These are phyloP conservation scores for Lates calcarifer DNA, from an alignment of 2,113 vertebrate species.

Conservation along the genomic window DNA sequence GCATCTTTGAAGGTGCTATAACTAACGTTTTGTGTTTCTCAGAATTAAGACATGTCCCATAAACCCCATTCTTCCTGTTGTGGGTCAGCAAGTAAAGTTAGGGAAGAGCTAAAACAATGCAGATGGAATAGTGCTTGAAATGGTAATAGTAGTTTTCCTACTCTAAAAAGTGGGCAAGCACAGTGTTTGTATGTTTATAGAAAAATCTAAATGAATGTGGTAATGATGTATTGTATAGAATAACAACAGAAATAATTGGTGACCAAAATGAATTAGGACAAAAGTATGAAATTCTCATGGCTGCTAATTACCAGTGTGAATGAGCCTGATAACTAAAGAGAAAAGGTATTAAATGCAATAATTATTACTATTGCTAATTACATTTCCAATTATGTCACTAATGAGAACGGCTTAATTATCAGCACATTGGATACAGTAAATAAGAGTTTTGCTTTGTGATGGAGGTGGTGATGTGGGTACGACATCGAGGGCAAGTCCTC, in stretches of 20 bases:
- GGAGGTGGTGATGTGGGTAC: conserved; percentile 49
- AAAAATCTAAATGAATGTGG: conserved; percentile 34
- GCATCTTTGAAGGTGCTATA: neutral
- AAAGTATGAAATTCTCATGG: conserved; percentile 77
- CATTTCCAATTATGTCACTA: conserved; percentile 87
- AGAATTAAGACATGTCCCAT: conserved; percentile 4
- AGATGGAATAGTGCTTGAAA: neutral
- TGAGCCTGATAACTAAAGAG: conserved; percentile 82
- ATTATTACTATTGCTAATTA: conserved; percentile 88
- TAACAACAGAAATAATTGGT: conserved; percentile 58
- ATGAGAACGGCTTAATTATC: conserved; percentile 84
- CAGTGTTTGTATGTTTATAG: conserved; percentile 48
- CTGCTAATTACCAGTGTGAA: conserved; percentile 81
- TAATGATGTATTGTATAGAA: conserved; percentile 51
- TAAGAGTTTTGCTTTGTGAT: conserved; percentile 73
- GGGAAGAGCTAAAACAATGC: conserved; percentile 6
- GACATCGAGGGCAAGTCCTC: conserved; percentile 50
- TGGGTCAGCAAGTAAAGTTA: neutral
- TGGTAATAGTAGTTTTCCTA: neutral
- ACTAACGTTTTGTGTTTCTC: neutral
- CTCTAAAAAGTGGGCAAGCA: conserved; percentile 13
- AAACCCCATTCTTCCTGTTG: neutral
- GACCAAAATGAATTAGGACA: conserved; percentile 75
- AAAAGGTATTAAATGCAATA: conserved; percentile 85
- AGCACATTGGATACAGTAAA: conserved; percentile 80